Evolutionary conservation across 2,113 vertebrate species (phyloP).

Genomic region (Nanger granti): DNA sequence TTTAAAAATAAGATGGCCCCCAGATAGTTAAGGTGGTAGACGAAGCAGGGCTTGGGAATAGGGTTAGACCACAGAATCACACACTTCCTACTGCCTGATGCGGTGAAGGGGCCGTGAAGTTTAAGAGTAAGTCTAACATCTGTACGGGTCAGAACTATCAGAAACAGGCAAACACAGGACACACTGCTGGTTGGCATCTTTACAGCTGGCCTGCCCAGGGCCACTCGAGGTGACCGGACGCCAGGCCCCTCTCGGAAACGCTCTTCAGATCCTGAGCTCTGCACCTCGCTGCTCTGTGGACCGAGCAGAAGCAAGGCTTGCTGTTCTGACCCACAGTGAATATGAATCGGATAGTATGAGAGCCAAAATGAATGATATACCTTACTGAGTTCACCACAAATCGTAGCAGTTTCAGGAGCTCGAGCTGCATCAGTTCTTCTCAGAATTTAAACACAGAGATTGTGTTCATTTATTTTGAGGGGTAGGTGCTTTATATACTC

Average conservation of each 20-base stretch:
- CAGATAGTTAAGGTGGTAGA: background rate
- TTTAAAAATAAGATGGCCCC: background rate
- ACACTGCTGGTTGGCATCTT: background rate
- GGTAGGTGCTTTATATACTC: background rate
- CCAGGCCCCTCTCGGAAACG: too few relatives aligned
- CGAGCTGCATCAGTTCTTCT: background rate
- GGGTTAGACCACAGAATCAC: background rate
- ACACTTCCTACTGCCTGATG: background rate
- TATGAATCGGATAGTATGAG: accelerated
- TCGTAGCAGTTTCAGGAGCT: background rate
- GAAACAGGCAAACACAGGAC: background rate
- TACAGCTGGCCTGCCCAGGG: background rate
- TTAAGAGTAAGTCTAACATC: background rate
- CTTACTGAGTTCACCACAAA: accelerated
- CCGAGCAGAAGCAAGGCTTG: background rate
- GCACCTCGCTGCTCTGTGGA: background rate
- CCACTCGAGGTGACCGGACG: background rate
- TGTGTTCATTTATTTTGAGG: background rate
- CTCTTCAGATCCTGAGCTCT: too few relatives aligned
- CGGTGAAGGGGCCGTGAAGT: background rate
- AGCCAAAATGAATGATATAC: accelerated
- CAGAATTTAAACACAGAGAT: background rate
- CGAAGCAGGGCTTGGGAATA: background rate
- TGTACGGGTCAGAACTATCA: background rate
- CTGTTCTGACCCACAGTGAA: background rate